Evolutionary conservation across 2,888 invertebrate species (phyloP), one percentile per base, ranked within the genome.

Genomic region (Heliconius aoede): DNA sequence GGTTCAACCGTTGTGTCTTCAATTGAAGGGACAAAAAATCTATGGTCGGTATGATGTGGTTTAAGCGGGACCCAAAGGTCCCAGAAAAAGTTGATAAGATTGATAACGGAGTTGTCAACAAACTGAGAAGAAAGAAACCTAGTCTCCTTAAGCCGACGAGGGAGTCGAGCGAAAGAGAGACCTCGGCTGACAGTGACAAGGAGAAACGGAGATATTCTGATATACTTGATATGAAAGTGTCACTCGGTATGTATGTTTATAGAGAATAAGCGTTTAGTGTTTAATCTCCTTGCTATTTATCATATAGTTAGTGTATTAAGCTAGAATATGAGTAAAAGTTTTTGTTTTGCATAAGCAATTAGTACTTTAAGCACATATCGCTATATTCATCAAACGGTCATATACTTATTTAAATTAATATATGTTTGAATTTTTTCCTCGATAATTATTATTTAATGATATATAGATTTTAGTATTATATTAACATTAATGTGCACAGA

Each of bases 11-110:
- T 69, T 74, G 61, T 26, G 61, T 69, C 7, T 69, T 21, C 15
- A 21, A 61, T 28, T 18, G 24, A 32, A 30, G 28, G 68, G 46
- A 74, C 74, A 61, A 71, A 76, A 72, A 79, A 81, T 79, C 75
- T 84, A 86, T 88, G 82, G 86, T 87, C 86, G 88, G 88, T 85
- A 94, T 92, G 93, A 94, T 94, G 94, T 94, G 94, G 94, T 94
- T 94, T 80, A 94, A 92, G 83, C 85, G 93, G 83, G 94, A 94
- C 80, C 89, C 93, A 79, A 94, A 93, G 84, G 89, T 87, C 79
- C 85, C 88, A 58, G 92, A 92, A 65, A 92, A 92, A 76, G 82
- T 85, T 72, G 86, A 84, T 28, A 92, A 79, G 30, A 76, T 67
- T 30, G 78, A 93, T 74, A 91, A 91, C 82, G 93, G 92, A 13